Base-by-base conservation (phyloP, 2,797 vertebrate genomes). In the Ataeniobius toweri region DNA sequence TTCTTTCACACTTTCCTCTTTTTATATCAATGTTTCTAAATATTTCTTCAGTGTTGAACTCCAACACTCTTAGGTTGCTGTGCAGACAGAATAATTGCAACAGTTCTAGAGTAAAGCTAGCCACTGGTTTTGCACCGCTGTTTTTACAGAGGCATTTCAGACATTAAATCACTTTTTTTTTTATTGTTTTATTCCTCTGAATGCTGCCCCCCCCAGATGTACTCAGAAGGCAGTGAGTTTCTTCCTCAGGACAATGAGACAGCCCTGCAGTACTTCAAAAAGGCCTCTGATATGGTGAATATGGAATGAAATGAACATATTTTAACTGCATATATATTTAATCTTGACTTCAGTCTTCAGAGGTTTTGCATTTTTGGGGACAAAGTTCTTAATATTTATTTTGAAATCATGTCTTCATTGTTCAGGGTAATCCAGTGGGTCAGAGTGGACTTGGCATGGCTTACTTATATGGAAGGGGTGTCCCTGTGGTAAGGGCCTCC, bases 361-460 rank as follows among this genome's bases (percentile, higher is more conserved):
- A 63, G 39, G 44, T 8, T 1, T 13, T 53, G 3, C 50, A 39
- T 53, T 22, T 44, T 20, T 20, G n/a, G 1, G 70, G 7, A 28
- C n/a, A 20, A 26, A 36, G 12, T 22, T 39, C 20, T 55, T 3
- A 67, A 14, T 58, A 20, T 31, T 55, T 58, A 12, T 51, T 65
- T 36, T 36, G 18, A 31, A 6, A 20, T 22, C 6, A 28, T 26
- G 0, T 28, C 20, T 31, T 51, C 55, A 36, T n/a, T 22, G 0
- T 80, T 85, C 89, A 99, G 98, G 98, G 98, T 51, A 99, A 99
- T 89, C 98, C 98, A 0, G 98, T 99, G 83, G 98, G 98, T 65
- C 98, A 99, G 93, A 99, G 98, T 82, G 98, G 98, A 10, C 95
- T 99, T 36, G 98, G 98, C 80, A 99, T 99, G 98, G 98, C 98